Conservation (phyloP, 37 sponge, comb jelly and placozoan species). For the Ianthella basta region DNA sequence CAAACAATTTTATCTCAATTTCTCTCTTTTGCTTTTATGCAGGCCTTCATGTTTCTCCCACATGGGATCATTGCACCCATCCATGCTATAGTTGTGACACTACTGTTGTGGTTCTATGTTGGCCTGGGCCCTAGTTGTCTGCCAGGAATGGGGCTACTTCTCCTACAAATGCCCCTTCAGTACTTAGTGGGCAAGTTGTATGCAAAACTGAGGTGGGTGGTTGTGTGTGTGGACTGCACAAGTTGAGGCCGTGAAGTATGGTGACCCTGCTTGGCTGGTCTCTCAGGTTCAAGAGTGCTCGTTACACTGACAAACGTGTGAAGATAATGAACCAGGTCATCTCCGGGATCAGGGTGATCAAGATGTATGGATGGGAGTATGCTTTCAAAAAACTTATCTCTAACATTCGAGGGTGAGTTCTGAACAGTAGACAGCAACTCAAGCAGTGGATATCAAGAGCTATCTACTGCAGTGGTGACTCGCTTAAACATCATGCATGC, state of each 20-base stretch:
- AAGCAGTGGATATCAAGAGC: no score
- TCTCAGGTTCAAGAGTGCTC: conserved; percentile 69
- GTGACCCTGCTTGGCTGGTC: no score
- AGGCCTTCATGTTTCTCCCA: conserved; percentile 62
- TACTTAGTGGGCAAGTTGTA: not conserved
- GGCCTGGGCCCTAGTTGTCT: conserved; percentile 47
- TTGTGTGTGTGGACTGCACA: no score
- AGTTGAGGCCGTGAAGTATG: no score
- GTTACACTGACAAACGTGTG: conserved; percentile 70
- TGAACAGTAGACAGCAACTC: not conserved
- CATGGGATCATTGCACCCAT: conserved; percentile 55
- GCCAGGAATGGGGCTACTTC: conserved; percentile 25
- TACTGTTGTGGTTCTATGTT: conserved; percentile 58
- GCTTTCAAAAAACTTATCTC: conserved; percentile 59
- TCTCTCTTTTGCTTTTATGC: no score
- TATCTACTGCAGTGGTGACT: no score
- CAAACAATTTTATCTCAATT: no score
- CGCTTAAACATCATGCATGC: no score
- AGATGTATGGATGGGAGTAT: conserved; percentile 93
- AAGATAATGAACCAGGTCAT: conserved; percentile 84
- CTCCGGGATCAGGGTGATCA: conserved; percentile 83
- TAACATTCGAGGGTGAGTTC: conserved; percentile 65
- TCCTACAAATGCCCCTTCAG: conserved; percentile 54
- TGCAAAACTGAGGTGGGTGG: conserved; percentile 17
- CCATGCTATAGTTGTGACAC: conserved; percentile 42